Conservation (phyloP, 2,113 vertebrate species). For the Neofelis nebulosa region DNA sequence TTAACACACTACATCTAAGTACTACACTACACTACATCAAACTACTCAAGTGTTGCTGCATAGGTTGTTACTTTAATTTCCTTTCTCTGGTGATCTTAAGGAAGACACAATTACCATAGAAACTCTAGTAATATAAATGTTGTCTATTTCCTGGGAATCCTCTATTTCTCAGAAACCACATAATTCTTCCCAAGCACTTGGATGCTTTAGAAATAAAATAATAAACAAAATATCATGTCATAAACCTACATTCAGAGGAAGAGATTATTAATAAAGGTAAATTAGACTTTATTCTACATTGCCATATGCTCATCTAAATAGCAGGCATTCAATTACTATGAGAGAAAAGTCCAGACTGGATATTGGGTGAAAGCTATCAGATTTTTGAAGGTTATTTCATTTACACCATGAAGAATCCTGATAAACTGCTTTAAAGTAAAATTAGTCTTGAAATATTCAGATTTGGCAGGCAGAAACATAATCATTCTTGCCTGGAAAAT, state of each 20-base stretch:
- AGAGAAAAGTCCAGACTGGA: background rate
- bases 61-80: background rate
- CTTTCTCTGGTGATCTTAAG: background rate
- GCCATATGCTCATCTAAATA: background rate
- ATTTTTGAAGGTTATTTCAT: background rate
- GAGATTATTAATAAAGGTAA: background rate
- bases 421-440: background rate
- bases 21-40: background rate
- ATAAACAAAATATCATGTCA: background rate
- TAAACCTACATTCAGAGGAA: background rate
- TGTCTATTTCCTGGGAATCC: background rate
- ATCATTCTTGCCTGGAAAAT: constrained; percentile 38
- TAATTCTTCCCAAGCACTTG: background rate
- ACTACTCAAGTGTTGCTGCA: background rate
- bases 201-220: background rate
- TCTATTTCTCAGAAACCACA: background rate
- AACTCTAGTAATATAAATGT: background rate
- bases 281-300: background rate
- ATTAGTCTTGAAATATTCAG: background rate
- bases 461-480: background rate
- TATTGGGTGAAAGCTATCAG: background rate
- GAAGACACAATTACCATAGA: background rate
- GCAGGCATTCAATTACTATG: background rate
- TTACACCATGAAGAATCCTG: background rate
- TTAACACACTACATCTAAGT: background rate